Percentiles rank a stretch among this genome's conserved stretches.
Evolutionary conservation across 1,140 invertebrate genomes (phyloP).

Genomic region (Penaeus indicus): DNA sequence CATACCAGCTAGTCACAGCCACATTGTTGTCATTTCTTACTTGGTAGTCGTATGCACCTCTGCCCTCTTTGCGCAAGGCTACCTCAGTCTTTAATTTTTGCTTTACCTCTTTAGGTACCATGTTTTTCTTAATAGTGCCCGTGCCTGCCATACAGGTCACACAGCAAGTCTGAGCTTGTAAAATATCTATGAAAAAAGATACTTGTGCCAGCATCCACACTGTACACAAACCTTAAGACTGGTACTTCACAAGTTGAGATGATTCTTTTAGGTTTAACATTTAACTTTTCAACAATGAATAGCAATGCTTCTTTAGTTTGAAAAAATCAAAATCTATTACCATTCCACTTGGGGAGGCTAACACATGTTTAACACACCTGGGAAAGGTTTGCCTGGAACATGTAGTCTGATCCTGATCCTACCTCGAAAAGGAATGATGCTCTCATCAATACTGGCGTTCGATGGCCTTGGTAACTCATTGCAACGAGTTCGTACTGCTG

Average conservation of each 20-base stretch:
- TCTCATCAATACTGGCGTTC: too few relatives aligned
- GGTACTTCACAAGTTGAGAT: too few relatives aligned
- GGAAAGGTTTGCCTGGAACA: too few relatives aligned
- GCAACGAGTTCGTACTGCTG: neutral
- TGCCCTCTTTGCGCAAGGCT: neutral
- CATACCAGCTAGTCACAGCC: neutral
- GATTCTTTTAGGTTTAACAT: too few relatives aligned
- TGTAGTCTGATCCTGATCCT: too few relatives aligned
- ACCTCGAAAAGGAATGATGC: too few relatives aligned
- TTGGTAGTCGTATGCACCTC: slow-evolving; percentile 2
- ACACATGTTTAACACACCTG: too few relatives aligned
- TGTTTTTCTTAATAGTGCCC: slow-evolving; percentile 18
- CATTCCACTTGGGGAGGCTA: too few relatives aligned
- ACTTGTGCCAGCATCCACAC: slow-evolving; percentile 13
- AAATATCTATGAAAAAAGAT: slow-evolving; percentile 33
- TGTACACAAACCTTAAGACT: neutral
- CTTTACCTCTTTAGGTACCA: neutral
- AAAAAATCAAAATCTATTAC: too few relatives aligned
- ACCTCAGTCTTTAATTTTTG: neutral
- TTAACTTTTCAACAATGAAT: too few relatives aligned
- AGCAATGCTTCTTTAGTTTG: too few relatives aligned
- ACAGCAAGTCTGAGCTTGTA: neutral
- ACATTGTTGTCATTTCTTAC: neutral
- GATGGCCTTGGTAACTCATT: too few relatives aligned
- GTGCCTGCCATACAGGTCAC: neutral